A percentile compares a stretch with the other conserved stretches of the same genome.
Evolutionary conservation across 2,113 vertebrate species (phyloP).

Genomic region (Phocoena sinus): DNA sequence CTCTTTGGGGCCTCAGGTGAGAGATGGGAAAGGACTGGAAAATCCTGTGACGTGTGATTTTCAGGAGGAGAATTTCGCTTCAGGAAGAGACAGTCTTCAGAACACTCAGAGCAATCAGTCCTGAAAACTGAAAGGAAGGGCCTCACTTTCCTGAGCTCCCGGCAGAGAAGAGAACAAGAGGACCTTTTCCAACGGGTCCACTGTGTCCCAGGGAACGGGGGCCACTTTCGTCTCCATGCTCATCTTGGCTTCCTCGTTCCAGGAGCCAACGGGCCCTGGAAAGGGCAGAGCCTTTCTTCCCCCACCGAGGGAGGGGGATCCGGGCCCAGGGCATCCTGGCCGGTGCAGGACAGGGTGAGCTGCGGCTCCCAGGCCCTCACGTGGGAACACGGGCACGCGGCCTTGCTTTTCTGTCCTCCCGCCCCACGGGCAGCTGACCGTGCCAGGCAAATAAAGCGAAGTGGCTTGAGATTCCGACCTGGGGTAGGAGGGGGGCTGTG

Average conservation of each 20-base stretch:
- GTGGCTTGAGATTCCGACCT: not conserved
- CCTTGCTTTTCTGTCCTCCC: not conserved
- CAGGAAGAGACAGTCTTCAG: not conserved
- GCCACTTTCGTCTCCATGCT: accelerated
- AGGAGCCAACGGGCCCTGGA: accelerated
- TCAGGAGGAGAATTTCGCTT: not conserved
- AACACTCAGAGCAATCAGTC: accelerated
- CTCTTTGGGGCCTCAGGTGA: not conserved
- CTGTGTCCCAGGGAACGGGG: accelerated
- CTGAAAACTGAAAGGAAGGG: accelerated
- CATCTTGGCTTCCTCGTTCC: not conserved
- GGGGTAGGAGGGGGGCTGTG: accelerated
- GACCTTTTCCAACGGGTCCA: accelerated
- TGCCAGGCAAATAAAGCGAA: not conserved
- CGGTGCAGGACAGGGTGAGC: not conserved
- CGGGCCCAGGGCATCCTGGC: accelerated
- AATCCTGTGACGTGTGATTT: accelerated
- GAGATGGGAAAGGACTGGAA: accelerated
- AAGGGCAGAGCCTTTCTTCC: not conserved
- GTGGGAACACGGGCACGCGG: accelerated
- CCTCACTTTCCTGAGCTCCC: accelerated
- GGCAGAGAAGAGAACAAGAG: not conserved
- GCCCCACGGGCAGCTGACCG: accelerated
- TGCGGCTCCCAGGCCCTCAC: accelerated
- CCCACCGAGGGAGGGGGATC: accelerated